Conservation (phyloP, 2,797 vertebrate genomes). For the Tapirus indicus region DNA sequence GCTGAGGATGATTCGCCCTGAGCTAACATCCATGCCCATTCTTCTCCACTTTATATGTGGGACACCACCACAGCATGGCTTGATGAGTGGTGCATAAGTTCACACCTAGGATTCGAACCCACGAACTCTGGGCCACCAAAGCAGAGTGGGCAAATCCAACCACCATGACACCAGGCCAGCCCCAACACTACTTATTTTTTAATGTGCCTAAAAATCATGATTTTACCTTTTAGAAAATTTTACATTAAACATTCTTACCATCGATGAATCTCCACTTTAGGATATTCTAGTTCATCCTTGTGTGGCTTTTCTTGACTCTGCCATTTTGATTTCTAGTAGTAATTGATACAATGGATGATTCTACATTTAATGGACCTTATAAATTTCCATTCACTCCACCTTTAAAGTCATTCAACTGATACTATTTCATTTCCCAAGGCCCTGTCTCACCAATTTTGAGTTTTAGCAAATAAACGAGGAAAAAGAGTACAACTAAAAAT, state of each 20-base stretch:
- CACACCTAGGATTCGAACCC: no score
- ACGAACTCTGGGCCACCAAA: no score
- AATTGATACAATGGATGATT: conserved; percentile 89
- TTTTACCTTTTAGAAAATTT: not conserved
- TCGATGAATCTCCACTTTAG: conserved; percentile 92
- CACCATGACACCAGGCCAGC: no score
- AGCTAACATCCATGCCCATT: no score
- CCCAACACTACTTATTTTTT: not conserved
- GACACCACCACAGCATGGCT: no score
- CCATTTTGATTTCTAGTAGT: conserved; percentile 91
- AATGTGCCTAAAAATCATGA: not conserved
- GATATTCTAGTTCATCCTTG: conserved; percentile 93
- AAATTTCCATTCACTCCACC: conserved; percentile 94
- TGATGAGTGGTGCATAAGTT: no score
- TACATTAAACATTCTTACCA: conserved; percentile 84
- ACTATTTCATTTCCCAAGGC: conserved; percentile 94
- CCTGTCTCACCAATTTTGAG: conserved; percentile 93
- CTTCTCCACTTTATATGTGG: no score
- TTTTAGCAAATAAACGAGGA: conserved; percentile 91
- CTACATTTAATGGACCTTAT: conserved; percentile 92
- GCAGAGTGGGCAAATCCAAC: no score
- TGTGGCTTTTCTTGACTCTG: conserved; percentile 92
- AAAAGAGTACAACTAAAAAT: conserved; percentile 89
- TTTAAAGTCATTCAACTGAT: conserved; percentile 92
- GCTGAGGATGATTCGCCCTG: no score